Conservation (phyloP, 1,140 invertebrate genomes). For the Bactericera cockerelli region DNA sequence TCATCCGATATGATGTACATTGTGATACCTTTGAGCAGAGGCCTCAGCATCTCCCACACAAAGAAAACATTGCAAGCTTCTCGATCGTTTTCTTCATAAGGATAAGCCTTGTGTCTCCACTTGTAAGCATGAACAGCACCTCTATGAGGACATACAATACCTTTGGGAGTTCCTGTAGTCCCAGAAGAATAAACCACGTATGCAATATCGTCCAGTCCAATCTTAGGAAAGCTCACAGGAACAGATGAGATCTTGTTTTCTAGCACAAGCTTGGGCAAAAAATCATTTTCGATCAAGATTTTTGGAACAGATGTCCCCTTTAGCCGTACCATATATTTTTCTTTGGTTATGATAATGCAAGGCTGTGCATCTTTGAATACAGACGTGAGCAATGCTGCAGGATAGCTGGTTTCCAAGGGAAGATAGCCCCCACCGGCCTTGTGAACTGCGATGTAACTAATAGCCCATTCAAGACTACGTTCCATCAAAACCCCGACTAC, state of each 20-base stretch:
- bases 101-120: conserved; percentile 23
- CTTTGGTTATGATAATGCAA: conserved; percentile 20
- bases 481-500: conserved; percentile 33
- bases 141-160: conserved; percentile 26
- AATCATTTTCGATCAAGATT: conserved; percentile 16
- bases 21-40: conserved; percentile 23
- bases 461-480: conserved; percentile 28
- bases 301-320: neutral
- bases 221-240: neutral
- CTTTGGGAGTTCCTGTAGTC: conserved; percentile 40
- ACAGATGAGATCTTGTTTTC: conserved; percentile 6
- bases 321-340: conserved; percentile 10
- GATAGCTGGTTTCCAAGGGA: conserved; percentile 34
- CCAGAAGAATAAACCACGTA: conserved; percentile 36
- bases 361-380: conserved; percentile 22
- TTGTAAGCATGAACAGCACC: conserved; percentile 24
- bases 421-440: conserved; percentile 30
- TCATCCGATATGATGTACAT: conserved; percentile 25
- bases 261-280: neutral
- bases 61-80: conserved; percentile 26
- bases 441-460: conserved; percentile 34
- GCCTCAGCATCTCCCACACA: conserved; percentile 25
- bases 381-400: conserved; percentile 21
- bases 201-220: conserved; percentile 29
- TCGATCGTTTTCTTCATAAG: conserved; percentile 21